Percentiles rank a stretch among this genome's conserved stretches.
Evolutionary conservation across 2,113 vertebrate genomes (phyloP).

Genomic region (Stegostoma tigrinum): DNA sequence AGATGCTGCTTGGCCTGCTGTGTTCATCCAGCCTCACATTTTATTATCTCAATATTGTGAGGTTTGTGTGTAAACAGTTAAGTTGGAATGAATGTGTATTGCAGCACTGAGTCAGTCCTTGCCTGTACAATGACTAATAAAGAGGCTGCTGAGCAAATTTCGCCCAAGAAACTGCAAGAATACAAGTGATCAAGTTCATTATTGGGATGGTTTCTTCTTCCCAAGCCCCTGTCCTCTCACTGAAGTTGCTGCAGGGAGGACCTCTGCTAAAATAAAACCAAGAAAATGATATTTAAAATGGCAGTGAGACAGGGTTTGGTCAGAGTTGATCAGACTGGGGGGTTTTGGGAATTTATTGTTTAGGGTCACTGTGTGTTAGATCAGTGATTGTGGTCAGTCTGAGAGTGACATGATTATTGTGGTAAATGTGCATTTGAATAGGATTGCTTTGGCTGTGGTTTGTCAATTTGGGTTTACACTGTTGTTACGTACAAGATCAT

Average conservation of each 20-base stretch:
- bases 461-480: background rate
- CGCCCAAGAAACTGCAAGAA: conserved; percentile 4
- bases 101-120: background rate
- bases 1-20: too few species aligned
- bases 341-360: background rate
- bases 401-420: background rate
- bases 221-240: conserved; percentile 70
- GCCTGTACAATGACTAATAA: background rate
- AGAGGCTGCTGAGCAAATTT: conserved; percentile 2
- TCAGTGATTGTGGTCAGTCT: background rate
- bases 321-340: background rate
- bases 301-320: background rate
- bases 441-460: too few species aligned
- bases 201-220: conserved; percentile 53
- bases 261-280: background rate
- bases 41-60: conserved; percentile 6
- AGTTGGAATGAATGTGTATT: conserved; percentile 55
- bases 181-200: conserved; percentile 14
- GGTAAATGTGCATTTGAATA: background rate
- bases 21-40: too few species aligned
- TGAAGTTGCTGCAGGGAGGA: background rate
- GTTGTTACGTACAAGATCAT: background rate
- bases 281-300: conserved; percentile 29
- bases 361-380: background rate
- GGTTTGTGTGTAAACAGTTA: conserved; percentile 56